Evolutionary conservation across 2,888 invertebrate genomes (phyloP), one percentile per base, ranked within the genome.

Genomic region (Galerucella calmariensis): DNA sequence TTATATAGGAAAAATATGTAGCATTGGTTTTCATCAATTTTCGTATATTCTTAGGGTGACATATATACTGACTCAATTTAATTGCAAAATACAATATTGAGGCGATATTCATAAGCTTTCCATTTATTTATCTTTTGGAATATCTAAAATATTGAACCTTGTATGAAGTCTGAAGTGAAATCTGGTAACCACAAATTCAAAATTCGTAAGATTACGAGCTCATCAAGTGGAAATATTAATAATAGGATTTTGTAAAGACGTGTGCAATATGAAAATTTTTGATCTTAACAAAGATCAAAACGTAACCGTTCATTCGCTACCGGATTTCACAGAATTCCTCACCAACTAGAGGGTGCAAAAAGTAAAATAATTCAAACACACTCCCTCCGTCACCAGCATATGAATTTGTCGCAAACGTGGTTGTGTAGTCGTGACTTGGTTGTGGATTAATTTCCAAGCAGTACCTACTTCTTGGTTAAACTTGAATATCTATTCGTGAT

Each of bases 161-260:
- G 12, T 10, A 51, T 11, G n/a, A 51, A 51, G n/a, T 4, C 11
- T 51, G 51, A n/a, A 51, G n/a, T 6, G 51, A 56, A 56, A 66
- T 70, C 41, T 65, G 11, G 68, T 51, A 68, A 41, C 81, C 80
- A 78, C 80, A 79, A 82, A 81, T 81, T 79, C 84, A 80, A 83
- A 82, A 84, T 83, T 83, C 81, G 82, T 82, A 80, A 83, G 83
- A 85, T 83, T 79, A 82, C 82, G 84, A 85, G 85, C 84, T 83
- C 83, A 84, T 83, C 81, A 83, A 84, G 83, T 85, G 85, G 84
- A 86, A 86, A 86, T 85, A 86, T 86, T 86, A 85, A 85, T 86
- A 86, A 85, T 85, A 84, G 84, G 85, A 86, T 86, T 86, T 86
- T 83, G 80, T 78, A 79, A 82, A 77, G 82, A 86, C 85, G 85